Evolutionary conservation across 2,888 invertebrate species (phyloP).

Genomic region (Cephus spinipes): DNA sequence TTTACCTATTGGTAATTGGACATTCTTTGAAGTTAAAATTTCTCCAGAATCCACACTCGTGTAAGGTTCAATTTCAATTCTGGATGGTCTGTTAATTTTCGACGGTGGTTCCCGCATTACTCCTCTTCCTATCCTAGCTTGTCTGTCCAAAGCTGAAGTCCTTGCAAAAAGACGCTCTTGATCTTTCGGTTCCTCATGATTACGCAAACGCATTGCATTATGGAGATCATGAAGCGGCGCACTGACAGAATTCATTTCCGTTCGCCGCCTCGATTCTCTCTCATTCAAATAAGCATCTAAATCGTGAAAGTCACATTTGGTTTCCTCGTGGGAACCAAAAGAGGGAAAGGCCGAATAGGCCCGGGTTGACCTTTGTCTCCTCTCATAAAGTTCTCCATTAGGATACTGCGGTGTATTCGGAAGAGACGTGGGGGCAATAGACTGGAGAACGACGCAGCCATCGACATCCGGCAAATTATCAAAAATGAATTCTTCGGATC

Average conservation of each 20-base stretch:
- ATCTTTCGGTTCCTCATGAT: neutral
- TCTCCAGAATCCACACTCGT: neutral
- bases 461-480: conserved; percentile 16
- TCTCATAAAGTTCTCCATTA: conserved; percentile 15
- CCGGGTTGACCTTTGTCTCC: conserved; percentile 18
- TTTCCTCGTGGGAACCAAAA: conserved; percentile 17
- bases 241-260: neutral
- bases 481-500: neutral
- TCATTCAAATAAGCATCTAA: conserved; percentile 30
- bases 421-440: conserved; percentile 32
- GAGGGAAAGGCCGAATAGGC: conserved; percentile 27
- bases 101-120: conserved; percentile 1
- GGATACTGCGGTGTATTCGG: conserved; percentile 29
- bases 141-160: conserved; percentile 7
- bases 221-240: neutral
- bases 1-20: conserved; percentile 25
- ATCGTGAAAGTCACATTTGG: conserved; percentile 17
- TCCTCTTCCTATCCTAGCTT: neutral
- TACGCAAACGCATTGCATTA: neutral
- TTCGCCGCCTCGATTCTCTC: conserved; percentile 13
- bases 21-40: conserved; percentile 4
- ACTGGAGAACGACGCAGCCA: conserved; percentile 27
- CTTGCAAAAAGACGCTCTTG: neutral
- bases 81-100: neutral
- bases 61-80: conserved; percentile 4